phyloP scores from a whole-genome alignment of 2,797 vertebrate genomes.

The Okamejei kenojei region DNA sequence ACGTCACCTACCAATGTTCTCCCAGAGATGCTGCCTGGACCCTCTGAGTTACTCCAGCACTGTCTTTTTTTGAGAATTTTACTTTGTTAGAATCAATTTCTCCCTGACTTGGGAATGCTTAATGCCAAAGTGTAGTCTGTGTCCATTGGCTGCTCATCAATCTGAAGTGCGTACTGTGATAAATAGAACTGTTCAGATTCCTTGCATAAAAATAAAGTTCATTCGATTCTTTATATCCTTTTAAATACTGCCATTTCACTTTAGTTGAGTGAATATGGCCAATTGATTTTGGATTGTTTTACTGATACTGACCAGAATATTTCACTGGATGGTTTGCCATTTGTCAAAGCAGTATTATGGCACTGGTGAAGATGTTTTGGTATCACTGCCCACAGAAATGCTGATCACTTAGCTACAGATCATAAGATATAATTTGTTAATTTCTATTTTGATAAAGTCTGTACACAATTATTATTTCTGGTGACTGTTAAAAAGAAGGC shows the following conservation, averaged over 20 bases:
- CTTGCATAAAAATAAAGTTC: background rate
- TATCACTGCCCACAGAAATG: background rate
- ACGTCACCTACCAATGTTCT: too few species aligned
- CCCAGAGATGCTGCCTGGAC: too few species aligned
- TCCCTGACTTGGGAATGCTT: background rate
- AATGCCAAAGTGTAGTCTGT: background rate
- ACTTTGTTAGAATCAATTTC: background rate
- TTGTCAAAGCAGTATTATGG: background rate
- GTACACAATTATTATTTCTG: background rate
- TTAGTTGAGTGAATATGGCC: background rate
- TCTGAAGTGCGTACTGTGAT: background rate
- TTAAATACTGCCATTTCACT: background rate
- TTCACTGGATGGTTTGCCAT: slow-evolving; percentile 2
- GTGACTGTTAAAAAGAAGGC: background rate
- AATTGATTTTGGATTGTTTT: background rate
- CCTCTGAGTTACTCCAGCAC: background rate
- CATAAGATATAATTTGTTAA: background rate
- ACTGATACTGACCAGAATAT: background rate
- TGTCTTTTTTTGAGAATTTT: background rate
- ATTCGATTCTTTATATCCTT: background rate
- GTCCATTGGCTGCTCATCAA: background rate
- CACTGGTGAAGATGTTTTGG: background rate
- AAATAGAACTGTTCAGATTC: background rate
- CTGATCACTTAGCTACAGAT: background rate
- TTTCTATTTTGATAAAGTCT: slow-evolving; percentile 14